Base-by-base conservation (phyloP, 2,888 invertebrate species). In the Eucera pruinosa region DNA sequence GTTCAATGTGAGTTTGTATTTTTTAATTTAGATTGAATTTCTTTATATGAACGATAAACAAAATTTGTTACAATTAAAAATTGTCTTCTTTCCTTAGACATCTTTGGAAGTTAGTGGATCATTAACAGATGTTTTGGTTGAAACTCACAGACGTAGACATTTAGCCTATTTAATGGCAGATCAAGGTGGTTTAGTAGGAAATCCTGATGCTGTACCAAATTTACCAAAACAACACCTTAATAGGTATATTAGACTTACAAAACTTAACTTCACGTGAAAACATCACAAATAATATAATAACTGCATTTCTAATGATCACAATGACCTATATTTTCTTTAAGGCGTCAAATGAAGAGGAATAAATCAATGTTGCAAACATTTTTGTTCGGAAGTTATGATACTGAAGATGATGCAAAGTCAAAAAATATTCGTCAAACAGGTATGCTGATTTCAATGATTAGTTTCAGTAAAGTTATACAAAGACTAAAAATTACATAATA, bases 401-500 rank as follows among this genome's bases (percentile, higher is more conserved):
- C 94, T 78, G 95, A 96, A 89, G 97, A 98, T 85, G 97, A 97
- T 92, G 94, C 96, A 15, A 96, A 98, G 91, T 97, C 97, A 77
- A 99, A 99, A 93, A 99, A 99, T 93, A 97, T 99, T 62, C 96
- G 97, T 79, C 99, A 99, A 93, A 99, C 99, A 72, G 94, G 94
- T 93, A 50, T 30, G 7, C 45, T 45, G 6, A 60, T 30, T 5
- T 18, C 1, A 45, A 33, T 7, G 36, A 11, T 2, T 11, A 36
- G 11, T 36, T 36, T 36, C 3, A 36, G n/a, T n/a, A 36, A 36
- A 11, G 33, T 5, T 33, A 7, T 33, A 15, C n/a, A n/a, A n/a
- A 64, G 11, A 23, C 65, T 11, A 39, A 71, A 52, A 13, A 33
- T 57, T 41, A 7, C n/a, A 25, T 1, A 3, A 11, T 61, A 15